Base-by-base conservation (phyloP, 2,113 vertebrate genomes). In the Prochilodus magdalenae region DNA sequence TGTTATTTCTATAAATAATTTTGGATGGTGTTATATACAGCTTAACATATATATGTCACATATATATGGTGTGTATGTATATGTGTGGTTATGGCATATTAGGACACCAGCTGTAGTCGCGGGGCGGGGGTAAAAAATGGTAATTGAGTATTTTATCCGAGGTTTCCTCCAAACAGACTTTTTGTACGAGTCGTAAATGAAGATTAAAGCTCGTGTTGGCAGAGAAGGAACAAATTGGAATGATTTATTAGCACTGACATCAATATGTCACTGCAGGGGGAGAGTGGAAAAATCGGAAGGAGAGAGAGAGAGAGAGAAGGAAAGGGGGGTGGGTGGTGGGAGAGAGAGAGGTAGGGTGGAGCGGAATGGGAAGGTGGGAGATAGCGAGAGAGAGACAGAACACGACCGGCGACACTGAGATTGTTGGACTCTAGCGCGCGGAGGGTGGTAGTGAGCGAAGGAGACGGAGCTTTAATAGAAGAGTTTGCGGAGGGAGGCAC, bases 111-210 rank as follows among this genome's bases (percentile, higher is more conserved):
- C 94, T 92, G 88, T 85, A 85, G 87, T 84, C 82, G 47, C 44
- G 83, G 63, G 6, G 62, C 87, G 63, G 6, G 62, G 87, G 86
- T 91, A 93, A 90, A 93, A 94, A 93, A 91, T 89, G 92, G 91
- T 95, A 94, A 95, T 94, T 94, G 93, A 94, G 91, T 93, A 93
- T 95, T 96, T 95, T 95, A 95, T 95, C 94, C 94, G 94, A 95
- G 40, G 87, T 92, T 93, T 93, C 91, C 90, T 93, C 93, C 90
- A 93, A 95, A 95, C 77, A 86, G 91, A 95, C 92, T 93, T 93
- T 94, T 82, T 75, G 29, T 59, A 89, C 88, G 89, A 95, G 92
- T 94, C 88, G 51, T 93, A 94, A 95, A 95, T 95, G 93, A 96
- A 96, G 94, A 96, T 95, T 95, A 95, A 95, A 94, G 92, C 92